Evolutionary conservation across 2,888 invertebrate genomes (phyloP).

Genomic region (Matsumyia berberina): DNA sequence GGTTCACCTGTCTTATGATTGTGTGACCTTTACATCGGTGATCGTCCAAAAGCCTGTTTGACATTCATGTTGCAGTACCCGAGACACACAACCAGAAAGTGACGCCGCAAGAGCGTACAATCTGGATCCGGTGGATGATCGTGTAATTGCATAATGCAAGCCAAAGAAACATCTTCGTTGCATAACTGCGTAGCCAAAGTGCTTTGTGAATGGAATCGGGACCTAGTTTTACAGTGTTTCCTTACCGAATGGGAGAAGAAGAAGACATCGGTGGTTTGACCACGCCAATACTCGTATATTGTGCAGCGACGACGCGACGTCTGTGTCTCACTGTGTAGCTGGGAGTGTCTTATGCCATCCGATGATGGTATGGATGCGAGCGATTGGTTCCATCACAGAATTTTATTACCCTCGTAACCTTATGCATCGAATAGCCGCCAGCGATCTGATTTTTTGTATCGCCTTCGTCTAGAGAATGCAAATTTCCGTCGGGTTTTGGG

Average conservation of each 20-base stretch:
- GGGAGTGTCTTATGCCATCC: conserved; percentile 50
- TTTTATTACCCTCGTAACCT: conserved; percentile 75
- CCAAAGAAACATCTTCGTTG: conserved; percentile 48
- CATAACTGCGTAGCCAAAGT: conserved; percentile 68
- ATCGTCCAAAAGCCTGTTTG: conserved; percentile 66
- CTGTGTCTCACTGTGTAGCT: conserved; percentile 10
- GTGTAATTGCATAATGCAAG: conserved; percentile 52
- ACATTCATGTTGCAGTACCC: conserved; percentile 51
- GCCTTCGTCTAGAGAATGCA: conserved; percentile 36
- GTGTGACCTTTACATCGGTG: conserved; percentile 67
- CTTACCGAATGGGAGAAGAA: conserved; percentile 16
- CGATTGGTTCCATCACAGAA: conserved; percentile 71
- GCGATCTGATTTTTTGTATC: conserved; percentile 69
- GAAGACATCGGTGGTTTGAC: conserved; percentile 54
- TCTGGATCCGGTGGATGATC: conserved; percentile 56
- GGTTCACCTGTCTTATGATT: conserved; percentile 66
- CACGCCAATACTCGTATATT: conserved; percentile 34
- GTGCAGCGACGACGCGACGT: conserved; percentile 38
- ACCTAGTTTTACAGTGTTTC: conserved; percentile 68
- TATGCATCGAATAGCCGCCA: conserved; percentile 73
- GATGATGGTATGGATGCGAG: conserved; percentile 20
- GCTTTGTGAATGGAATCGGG: conserved; percentile 59
- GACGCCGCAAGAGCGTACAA: conserved; percentile 20
- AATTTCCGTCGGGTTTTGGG: conserved; percentile 56
- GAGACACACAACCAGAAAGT: too few relatives aligned